Evolutionary conservation across 1,140 invertebrate genomes (phyloP), one percentile per base, ranked within the genome.

Genomic region (Hyles euphorbiae): DNA sequence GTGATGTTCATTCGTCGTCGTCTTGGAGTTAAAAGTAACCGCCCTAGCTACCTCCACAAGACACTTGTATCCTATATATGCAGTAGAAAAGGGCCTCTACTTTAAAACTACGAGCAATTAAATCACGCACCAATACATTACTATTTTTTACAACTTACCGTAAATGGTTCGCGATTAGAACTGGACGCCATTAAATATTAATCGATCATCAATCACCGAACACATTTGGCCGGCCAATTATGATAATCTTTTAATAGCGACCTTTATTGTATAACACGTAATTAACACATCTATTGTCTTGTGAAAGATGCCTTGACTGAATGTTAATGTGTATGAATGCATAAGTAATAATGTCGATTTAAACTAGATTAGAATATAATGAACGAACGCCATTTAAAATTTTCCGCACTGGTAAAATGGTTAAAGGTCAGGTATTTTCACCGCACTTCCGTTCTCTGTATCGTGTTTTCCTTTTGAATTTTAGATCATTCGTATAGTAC

Each of bases 191-290:
- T 63, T 58, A 56, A n/a, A 63, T 45, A 40, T 40, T n/a, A 9
- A 51, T 55, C 34, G 53, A 51, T 43, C 36, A 51, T 46, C 34
- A 51, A 51, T 58, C 61, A 59, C 43, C 34, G 34, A 32, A 11
- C 61, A n/a, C 49, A 48, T 62, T 43, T 45, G 61, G 61, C 5
- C 52, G 47, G 34, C 45, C 55, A 56, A 63, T 63, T 63, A 63
- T 63, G 56, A 56, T 63, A 63, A 63, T 63, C 56, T 40, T 11
- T n/a, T 36, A 33, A 47, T 46, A 22, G 22, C 10, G 7, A 48
- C 56, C 52, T 55, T 63, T 53, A 50, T 46, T 45, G 58, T 56
- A 56, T 52, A 56, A 56, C 22, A 43, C 22, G 43, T 53, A 52
- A 55, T 50, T 46, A 43, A 55, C 46, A 45, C 36, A 56, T 48